Conservation (phyloP, 1,140 invertebrate species). For the Lepidotrigona ventralis region DNA sequence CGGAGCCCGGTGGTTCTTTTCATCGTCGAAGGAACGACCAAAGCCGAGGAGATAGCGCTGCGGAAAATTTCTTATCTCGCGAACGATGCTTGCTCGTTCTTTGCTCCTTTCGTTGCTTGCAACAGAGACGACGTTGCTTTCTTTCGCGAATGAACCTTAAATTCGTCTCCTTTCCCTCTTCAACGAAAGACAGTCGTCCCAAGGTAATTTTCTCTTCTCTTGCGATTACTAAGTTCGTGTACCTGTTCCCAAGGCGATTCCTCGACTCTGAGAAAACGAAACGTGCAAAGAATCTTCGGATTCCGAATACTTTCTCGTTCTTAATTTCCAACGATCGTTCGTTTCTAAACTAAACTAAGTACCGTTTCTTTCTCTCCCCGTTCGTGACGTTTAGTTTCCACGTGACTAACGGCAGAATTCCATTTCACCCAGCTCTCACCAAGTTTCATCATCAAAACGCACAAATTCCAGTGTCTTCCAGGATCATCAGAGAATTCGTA, state of each 20-base stretch:
- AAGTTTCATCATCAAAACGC: too few relatives aligned
- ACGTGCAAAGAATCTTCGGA: too few relatives aligned
- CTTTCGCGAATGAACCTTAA: constrained; percentile 20
- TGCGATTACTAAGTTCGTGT: neutral
- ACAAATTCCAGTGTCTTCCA: too few relatives aligned
- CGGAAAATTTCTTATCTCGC: constrained; percentile 43
- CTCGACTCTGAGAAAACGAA: too few relatives aligned
- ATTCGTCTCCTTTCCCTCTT: neutral
- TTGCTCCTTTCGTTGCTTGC: constrained; percentile 13
- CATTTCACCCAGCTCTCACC: too few relatives aligned
- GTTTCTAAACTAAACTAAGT: too few relatives aligned
- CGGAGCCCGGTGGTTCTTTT: constrained; percentile 18
- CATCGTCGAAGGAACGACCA: constrained; percentile 15
- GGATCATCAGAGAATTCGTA: too few relatives aligned
- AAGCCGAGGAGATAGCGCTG: constrained; percentile 5
- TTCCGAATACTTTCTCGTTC: too few relatives aligned
- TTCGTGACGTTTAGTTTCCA: too few relatives aligned
- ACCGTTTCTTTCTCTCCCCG: too few relatives aligned
- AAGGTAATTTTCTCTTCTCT: neutral
- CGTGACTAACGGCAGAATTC: too few relatives aligned
- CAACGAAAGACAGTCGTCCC: constrained; percentile 19
- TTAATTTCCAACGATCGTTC: too few relatives aligned
- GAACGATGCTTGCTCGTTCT: neutral
- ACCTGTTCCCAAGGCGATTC: neutral
- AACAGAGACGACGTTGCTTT: constrained; percentile 24